Evolutionary conservation across 2,888 invertebrate genomes (phyloP).

Genomic region (Liposcelis brunnea): DNA sequence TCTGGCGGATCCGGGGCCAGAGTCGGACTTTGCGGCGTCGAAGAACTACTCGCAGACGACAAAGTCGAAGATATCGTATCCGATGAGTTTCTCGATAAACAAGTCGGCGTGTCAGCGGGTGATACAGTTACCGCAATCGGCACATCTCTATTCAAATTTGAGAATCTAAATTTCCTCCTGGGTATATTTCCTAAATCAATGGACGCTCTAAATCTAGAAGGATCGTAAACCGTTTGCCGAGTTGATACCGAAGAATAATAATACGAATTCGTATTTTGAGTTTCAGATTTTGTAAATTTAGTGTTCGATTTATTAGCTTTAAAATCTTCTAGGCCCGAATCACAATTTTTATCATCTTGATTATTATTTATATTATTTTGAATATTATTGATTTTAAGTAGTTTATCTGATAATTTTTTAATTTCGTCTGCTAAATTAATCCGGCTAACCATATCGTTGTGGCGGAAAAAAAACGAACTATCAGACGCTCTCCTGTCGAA

Average conservation of each 20-base stretch:
- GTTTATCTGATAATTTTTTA: slow-evolving; percentile 52
- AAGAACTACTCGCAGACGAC: slow-evolving; percentile 17
- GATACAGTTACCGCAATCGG: slow-evolving; percentile 35
- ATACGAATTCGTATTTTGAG: background rate
- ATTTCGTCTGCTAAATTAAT: slow-evolving; percentile 59
- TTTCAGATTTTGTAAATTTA: too few species aligned
- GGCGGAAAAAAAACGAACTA: slow-evolving; percentile 44
- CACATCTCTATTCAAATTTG: slow-evolving; percentile 51
- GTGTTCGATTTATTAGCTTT: background rate
- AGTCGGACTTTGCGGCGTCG: slow-evolving; percentile 19
- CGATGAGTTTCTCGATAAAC: slow-evolving; percentile 13
- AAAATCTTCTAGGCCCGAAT: background rate
- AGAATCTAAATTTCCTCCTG: slow-evolving; percentile 39
- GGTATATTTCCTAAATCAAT: background rate
- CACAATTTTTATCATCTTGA: background rate
- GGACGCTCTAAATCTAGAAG: background rate
- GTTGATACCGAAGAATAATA: background rate
- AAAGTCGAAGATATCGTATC: slow-evolving; percentile 10
- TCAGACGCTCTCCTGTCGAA: slow-evolving; percentile 64
- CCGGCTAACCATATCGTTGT: slow-evolving; percentile 13
- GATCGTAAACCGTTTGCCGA: background rate
- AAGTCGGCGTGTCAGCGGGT: slow-evolving; percentile 9
- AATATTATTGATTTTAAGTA: background rate
- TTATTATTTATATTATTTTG: background rate
- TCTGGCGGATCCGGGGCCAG: slow-evolving; percentile 17